These are phyloP conservation scores for Nannobrachium achirus DNA, from an alignment of 2,113 vertebrate species.

Conservation along the genomic window DNA sequence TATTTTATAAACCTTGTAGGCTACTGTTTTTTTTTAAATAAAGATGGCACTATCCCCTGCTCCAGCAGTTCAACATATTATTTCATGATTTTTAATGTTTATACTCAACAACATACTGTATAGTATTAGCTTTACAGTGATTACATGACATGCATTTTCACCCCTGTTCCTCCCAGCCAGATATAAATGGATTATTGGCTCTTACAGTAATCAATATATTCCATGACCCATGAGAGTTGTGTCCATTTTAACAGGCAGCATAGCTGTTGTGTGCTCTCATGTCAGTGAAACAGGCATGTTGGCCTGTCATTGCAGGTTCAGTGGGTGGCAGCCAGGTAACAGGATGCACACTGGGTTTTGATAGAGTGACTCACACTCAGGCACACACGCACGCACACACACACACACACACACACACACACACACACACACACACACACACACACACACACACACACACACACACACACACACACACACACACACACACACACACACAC, in stretches of 20 bases:
- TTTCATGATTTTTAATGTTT: too few species aligned
- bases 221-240: constrained; percentile 5
- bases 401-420: background rate
- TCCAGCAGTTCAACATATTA: too few species aligned
- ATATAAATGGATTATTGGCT: background rate
- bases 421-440: background rate
- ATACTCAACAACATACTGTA: too few species aligned
- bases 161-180: too few species aligned
- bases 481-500: constrained; percentile 20
- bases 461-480: background rate
- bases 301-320: constrained; percentile 55
- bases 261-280: constrained; percentile 5
- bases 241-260: constrained; percentile 11
- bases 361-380: constrained; percentile 46
- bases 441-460: background rate
- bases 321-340: constrained; percentile 40
- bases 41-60: too few species aligned
- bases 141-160: too few species aligned
- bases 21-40: too few species aligned
- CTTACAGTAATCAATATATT: background rate
- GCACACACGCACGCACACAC: background rate
- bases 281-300: constrained; percentile 38
- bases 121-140: too few species aligned
- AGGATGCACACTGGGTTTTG: constrained; percentile 16
- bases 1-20: too few species aligned